Evolutionary conservation across 2,113 vertebrate genomes (phyloP).

Genomic region (Corvus moneduloides): DNA sequence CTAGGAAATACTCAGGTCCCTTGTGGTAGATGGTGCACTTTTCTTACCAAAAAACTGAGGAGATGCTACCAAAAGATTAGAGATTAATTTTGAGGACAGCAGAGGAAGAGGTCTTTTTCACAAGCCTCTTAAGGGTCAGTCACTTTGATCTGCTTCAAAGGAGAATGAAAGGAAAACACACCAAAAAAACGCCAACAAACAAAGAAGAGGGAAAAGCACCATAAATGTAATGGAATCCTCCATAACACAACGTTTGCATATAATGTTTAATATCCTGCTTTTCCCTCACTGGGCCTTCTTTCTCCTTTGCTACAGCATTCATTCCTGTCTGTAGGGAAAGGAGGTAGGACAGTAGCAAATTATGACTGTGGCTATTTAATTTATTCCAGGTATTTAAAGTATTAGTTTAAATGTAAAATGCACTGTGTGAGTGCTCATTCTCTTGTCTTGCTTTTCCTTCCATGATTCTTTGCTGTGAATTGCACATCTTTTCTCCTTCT

Average conservation of each 20-base stretch:
- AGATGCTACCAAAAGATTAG: background rate
- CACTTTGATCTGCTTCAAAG: background rate
- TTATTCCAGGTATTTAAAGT: background rate
- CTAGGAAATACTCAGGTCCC: background rate
- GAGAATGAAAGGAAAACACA: background rate
- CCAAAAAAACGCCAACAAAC: background rate
- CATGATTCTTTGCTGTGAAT: background rate
- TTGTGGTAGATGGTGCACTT: background rate
- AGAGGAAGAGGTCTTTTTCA: background rate
- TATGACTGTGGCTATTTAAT: background rate
- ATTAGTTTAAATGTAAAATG: background rate
- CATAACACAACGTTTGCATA: rapidly evolving
- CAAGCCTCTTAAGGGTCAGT: background rate
- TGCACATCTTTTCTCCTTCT: background rate
- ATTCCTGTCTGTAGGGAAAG: background rate
- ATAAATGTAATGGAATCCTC: background rate
- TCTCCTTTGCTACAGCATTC: background rate
- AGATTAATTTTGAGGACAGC: background rate
- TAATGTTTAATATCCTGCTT: background rate
- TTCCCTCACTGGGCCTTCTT: background rate
- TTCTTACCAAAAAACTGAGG: background rate
- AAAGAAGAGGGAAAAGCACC: background rate
- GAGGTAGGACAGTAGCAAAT: background rate
- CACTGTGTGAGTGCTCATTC: background rate
- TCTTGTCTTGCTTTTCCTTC: background rate